Base-by-base conservation (phyloP, 2,888 invertebrate genomes). In the Himalopsyche tibetana region DNA sequence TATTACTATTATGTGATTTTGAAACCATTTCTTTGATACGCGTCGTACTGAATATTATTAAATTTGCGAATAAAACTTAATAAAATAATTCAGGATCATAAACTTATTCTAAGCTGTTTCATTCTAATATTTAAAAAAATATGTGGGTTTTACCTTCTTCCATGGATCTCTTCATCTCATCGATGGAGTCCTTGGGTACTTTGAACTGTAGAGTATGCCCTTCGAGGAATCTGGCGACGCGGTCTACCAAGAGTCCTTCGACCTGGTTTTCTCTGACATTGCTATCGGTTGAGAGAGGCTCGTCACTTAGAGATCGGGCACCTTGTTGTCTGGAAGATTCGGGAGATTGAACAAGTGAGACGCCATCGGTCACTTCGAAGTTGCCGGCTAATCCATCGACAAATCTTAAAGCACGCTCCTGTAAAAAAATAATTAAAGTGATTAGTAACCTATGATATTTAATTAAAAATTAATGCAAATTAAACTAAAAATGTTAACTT, bases 121-220 rank as follows among this genome's bases (percentile, higher is more conserved):
- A 40, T 40, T 40, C 6, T 5, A 6, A 40, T 4, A 45, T 11
- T 51, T 51, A 15, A 15, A 28, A 28, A 51, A 51, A 8, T 15
- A 15, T 15, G 15, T 45, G 15, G 11, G 38, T 12, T 9, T 94
- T 94, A 96, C 97, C 96, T 95, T 97, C 97, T 90, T 96, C 97
- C 82, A 96, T 93, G n/a, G 96, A 96, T 89, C 96, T 94, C 90
- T 96, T 95, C 91, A 97, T 94, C 89, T 96, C 96, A 89, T 95
- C 94, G 89, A 96, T 95, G 79, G 96, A 94, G 83, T 94, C 94
- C 88, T 95, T 95, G 89, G 97, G 97, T 89, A 97, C 94, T 91
- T 96, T 96, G 90, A 97, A 95, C 90, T 97, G 97, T 79, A 97
- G 92, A 28, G 96, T 96, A 90, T 97, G 97, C 83, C 95, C 95